Percentiles rank a stretch among this genome's conserved stretches.
Conservation (phyloP, 2,888 invertebrate species). For the Rhingia rostrata region DNA sequence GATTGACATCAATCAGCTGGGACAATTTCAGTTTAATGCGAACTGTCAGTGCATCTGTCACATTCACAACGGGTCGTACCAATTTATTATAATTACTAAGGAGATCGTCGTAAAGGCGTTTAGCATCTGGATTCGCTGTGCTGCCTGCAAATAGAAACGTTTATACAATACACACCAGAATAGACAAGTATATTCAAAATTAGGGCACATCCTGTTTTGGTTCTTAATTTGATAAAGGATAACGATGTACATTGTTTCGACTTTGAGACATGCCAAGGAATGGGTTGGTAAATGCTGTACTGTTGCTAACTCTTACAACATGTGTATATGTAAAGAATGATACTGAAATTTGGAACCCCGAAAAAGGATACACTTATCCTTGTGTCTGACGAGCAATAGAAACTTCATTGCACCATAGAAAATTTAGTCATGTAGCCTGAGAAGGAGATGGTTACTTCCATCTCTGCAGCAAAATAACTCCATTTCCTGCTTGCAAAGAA, state of each 20-base stretch:
- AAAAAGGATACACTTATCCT: constrained; percentile 33
- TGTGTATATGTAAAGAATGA: background rate
- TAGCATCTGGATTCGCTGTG: constrained; percentile 94
- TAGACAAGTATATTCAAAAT: constrained; percentile 2
- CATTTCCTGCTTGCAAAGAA: no score
- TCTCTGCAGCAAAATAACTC: background rate
- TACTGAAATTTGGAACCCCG: background rate
- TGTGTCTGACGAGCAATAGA: constrained; percentile 2
- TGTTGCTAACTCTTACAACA: no score
- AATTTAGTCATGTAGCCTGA: background rate
- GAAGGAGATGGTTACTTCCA: background rate
- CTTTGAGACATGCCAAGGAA: no score
- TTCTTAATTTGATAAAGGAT: constrained; percentile 46
- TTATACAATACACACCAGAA: background rate
- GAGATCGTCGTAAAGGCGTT: constrained; percentile 93
- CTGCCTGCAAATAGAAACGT: constrained; percentile 85
- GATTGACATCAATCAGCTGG: constrained; percentile 95
- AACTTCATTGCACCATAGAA: constrained; percentile 19
- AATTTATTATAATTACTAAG: constrained; percentile 94
- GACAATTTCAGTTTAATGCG: constrained; percentile 94
- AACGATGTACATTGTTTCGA: constrained; percentile 32
- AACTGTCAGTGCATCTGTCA: constrained; percentile 92
- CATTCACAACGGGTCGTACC: constrained; percentile 93
- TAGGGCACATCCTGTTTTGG: constrained; percentile 3
- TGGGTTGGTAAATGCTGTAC: no score